A percentile compares a stretch with the other conserved stretches of the same genome.
Conservation (phyloP, 2,113 vertebrate species). For the Illadopsis cleaveri region DNA sequence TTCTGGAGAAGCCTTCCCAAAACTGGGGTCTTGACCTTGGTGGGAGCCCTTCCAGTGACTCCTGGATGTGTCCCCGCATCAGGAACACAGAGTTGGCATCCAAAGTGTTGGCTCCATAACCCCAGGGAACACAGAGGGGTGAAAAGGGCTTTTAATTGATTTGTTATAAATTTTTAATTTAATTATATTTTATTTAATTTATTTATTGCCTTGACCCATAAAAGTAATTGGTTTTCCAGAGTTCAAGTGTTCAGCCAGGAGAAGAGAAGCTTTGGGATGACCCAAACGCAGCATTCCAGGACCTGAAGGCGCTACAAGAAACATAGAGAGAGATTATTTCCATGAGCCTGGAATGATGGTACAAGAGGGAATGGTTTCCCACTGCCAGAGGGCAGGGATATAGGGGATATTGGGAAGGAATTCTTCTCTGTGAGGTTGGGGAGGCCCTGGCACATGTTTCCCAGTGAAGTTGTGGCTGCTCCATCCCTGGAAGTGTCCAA, state of each 20-base stretch:
- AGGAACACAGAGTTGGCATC: accelerated
- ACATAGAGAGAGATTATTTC: background rate
- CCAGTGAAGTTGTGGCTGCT: background rate
- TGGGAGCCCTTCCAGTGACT: background rate
- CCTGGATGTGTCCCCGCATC: background rate
- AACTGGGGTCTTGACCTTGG: background rate
- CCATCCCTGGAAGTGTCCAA: background rate
- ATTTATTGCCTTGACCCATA: accelerated
- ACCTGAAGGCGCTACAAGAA: background rate
- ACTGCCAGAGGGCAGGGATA: background rate
- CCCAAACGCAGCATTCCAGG: background rate
- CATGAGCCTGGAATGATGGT: background rate
- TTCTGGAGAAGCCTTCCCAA: background rate
- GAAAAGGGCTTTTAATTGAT: background rate
- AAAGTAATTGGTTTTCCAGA: background rate
- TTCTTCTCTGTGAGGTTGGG: background rate
- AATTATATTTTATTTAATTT: background rate
- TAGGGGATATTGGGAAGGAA: background rate
- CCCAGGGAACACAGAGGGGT: background rate
- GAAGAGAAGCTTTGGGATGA: background rate
- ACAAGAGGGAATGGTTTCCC: background rate
- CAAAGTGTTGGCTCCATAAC: background rate
- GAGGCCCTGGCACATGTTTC: background rate
- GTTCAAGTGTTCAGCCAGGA: background rate
- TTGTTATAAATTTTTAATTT: background rate